Evolutionary conservation across 1,140 invertebrate species (phyloP), one percentile per base, ranked within the genome.

Genomic region (Aethina tumida): DNA sequence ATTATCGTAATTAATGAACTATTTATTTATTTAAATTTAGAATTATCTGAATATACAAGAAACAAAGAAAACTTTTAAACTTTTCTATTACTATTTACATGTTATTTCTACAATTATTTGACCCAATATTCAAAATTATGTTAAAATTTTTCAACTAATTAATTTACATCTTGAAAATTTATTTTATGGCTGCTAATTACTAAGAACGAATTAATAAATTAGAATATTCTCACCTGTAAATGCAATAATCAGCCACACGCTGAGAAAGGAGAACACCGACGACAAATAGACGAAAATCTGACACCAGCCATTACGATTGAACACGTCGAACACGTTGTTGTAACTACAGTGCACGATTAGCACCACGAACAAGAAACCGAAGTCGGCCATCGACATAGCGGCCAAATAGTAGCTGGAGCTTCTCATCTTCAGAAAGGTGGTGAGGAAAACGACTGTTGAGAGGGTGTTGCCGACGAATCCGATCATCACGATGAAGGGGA

Each of bases 171-270:
- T n/a, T n/a, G n/a, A n/a, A n/a, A n/a, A n/a, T n/a, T n/a, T n/a
- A n/a, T n/a, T n/a, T n/a, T n/a, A n/a, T n/a, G n/a, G n/a, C n/a
- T n/a, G n/a, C n/a, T n/a, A n/a, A n/a, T n/a, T n/a, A n/a, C n/a
- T n/a, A n/a, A n/a, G n/a, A n/a, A n/a, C n/a, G n/a, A n/a, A n/a
- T n/a, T n/a, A n/a, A n/a, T n/a, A n/a, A n/a, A n/a, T n/a, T n/a
- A n/a, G n/a, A n/a, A n/a, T n/a, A n/a, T n/a, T n/a, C n/a, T n/a
- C n/a, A n/a, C n/a, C 71, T 0, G 87, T 91, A 58, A 92, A 90
- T 2, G 83, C 81, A 3, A 91, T 83, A 1, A 85, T 81, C 33
- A 87, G 70, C 84, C 84, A 90, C 0, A 83, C 77, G 44, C 81
- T 86, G 12, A 82, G 64, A 50, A 81, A 82, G 49, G 77, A 74